Base-by-base conservation (phyloP, 2,113 vertebrate genomes). In the Sturnira hondurensis region DNA sequence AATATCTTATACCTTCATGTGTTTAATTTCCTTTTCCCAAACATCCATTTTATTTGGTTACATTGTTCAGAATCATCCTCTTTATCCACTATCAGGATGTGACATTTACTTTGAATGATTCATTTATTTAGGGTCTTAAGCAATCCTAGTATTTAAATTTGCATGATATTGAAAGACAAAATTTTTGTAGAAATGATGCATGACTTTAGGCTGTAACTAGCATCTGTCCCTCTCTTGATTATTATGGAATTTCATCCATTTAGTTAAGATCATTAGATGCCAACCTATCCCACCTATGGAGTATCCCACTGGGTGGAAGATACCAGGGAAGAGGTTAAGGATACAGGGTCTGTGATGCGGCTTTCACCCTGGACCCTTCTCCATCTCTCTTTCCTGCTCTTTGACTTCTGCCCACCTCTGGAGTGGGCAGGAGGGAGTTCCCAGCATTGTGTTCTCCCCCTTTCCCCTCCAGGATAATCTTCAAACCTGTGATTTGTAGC, bases 1-100 rank as follows among this genome's bases (percentile, higher is more conserved):
- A 95, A 91, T 97, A 91, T 86, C 63, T 95, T 86, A 36, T 89
- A 95, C 95, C 86, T 91, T 74, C 77, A 19, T 87, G 86, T 95
- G 77, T 97, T 97, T 85, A 93, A 91, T 97, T 97, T 96, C 93
- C 96, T 94, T 93, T 96, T 56, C 87, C 82, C 73, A 80, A 95
- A 82, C 45, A 87, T 91, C 67, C 36, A 94, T 85, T 96, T 97
- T 87, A 93, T 84, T 80, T 68, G 86, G 93, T 89, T 90, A 88
- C 81, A 54, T 92, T 93, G 93, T 91, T 92, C 58, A 85, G 95
- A 96, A 78, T 94, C 78, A 89, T 86, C 52, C 63, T 89, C 85
- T 91, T 89, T 88, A 85, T 97, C 91, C 8, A 2, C 96, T 88
- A 76, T 87, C 63, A 96, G 80, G 78, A 74, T 61, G 68, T 96